Base-by-base conservation (phyloP, 2,888 invertebrate genomes). In the Lutraria lutraria region DNA sequence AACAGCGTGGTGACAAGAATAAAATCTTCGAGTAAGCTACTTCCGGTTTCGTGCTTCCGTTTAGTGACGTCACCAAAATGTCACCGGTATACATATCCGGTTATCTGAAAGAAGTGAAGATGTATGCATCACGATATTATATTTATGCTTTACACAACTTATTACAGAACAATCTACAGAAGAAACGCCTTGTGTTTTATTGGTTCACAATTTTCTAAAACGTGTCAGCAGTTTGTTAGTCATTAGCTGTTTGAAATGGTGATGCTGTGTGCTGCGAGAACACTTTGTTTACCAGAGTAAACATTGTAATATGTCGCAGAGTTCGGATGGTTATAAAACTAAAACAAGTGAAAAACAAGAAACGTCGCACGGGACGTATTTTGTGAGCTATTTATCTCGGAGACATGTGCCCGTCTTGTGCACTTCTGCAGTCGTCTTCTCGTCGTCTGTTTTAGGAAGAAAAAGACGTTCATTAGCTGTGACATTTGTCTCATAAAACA, bases 401-500 rank as follows among this genome's bases (percentile, higher is more conserved):
- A 16, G 81, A 43, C 86, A 81, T 86, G 81, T 81, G 87, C 31
- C 53, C 82, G 82, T 54, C 87, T 80, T 80, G 85, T 85, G 79
- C 85, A 72, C 82, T 85, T 81, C 81, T 72, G 85, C 29, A 85
- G 85, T 85, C 85, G 54, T 56, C 52, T 60, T 31, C 12, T 68
- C 63, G 88, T 76, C 68, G 83, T 83, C 86, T 81, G 81, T 86
- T 83, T 80, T 52, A 43, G 90, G 87, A 90, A 91, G 89, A 88
- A 88, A 87, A 85, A 83, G 92, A 92, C 85, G 89, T 86, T 86
- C 90, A 92, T 88, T 88, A 91, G 87, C 63, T 81, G 88, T 88
- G 92, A 91, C 92, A 92, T 85, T 87, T 91, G 81, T 85, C 90
- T 87, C 89, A 92, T 92, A 92, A 92, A 92, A 91, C 89, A 92